phyloP scores from a whole-genome alignment of 2,113 vertebrate genomes.

The Oncorhynchus masou region DNA sequence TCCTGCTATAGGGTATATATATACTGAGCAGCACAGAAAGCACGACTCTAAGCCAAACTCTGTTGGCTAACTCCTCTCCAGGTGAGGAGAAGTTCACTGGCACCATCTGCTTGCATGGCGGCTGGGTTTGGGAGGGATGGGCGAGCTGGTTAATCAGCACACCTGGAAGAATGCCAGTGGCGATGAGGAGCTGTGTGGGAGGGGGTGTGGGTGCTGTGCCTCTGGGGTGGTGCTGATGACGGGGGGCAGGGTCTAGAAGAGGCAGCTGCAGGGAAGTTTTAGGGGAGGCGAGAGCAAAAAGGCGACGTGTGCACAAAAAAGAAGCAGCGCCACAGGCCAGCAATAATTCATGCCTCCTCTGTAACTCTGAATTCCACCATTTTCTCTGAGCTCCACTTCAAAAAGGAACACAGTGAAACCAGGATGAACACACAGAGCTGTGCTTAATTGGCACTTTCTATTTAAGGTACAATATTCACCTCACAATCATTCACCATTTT shows the following conservation, averaged over 20 bases:
- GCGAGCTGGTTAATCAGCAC: no score
- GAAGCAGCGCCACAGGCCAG: background rate
- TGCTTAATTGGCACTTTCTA: background rate
- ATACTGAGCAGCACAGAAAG: no score
- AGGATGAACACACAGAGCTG: background rate
- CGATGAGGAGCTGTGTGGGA: no score
- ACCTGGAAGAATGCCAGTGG: no score
- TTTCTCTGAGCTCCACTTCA: background rate
- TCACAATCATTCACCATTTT: background rate
- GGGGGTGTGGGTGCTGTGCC: background rate
- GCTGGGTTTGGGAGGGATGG: no score
- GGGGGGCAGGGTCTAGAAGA: background rate
- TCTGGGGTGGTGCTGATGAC: background rate
- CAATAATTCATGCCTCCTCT: background rate
- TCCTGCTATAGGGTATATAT: no score
- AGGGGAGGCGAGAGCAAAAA: background rate
- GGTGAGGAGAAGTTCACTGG: no score
- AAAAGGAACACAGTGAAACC: background rate
- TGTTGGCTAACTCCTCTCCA: no score
- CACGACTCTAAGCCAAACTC: no score
- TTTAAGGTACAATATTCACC: background rate
- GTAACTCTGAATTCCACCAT: background rate
- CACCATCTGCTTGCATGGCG: no score
- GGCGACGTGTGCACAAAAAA: background rate
- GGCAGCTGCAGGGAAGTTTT: background rate